Percentiles rank a stretch among this genome's conserved stretches.
Evolutionary conservation across 2,113 vertebrate species (phyloP).

Genomic region (Myotis brandtii): DNA sequence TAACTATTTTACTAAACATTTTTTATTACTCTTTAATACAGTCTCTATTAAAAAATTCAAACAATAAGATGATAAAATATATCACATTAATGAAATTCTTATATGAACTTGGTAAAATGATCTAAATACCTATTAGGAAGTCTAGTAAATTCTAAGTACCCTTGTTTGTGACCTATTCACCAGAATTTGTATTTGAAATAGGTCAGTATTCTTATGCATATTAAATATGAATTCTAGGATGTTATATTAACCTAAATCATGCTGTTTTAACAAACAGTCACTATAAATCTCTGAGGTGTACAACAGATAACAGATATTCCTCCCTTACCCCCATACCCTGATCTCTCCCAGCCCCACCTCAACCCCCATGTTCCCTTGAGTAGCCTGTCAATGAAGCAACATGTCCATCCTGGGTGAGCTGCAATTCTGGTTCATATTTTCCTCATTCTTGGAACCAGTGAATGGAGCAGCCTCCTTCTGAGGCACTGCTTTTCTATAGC

Average conservation of each 20-base stretch:
- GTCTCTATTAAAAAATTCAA: neutral
- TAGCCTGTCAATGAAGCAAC: neutral
- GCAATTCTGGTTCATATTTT: neutral
- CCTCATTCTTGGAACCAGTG: neutral
- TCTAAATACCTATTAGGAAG: neutral
- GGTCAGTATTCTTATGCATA: neutral
- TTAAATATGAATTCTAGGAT: neutral
- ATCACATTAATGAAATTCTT: neutral
- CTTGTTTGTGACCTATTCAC: neutral
- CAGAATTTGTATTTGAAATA: neutral
- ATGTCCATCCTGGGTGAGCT: neutral
- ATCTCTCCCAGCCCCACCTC: no score
- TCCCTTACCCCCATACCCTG: neutral
- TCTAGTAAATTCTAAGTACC: neutral
- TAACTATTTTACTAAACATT: neutral
- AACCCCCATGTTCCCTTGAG: neutral
- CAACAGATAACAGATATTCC: neutral
- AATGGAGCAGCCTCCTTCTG: neutral
- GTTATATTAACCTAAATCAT: neutral
- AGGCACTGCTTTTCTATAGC: neutral
- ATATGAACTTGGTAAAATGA: neutral
- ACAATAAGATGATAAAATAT: neutral
- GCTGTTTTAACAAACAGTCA: neutral
- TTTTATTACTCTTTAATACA: neutral
- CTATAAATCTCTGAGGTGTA: neutral